phyloP scores from a whole-genome alignment of 1,140 invertebrate genomes.

The Proales similis region DNA sequence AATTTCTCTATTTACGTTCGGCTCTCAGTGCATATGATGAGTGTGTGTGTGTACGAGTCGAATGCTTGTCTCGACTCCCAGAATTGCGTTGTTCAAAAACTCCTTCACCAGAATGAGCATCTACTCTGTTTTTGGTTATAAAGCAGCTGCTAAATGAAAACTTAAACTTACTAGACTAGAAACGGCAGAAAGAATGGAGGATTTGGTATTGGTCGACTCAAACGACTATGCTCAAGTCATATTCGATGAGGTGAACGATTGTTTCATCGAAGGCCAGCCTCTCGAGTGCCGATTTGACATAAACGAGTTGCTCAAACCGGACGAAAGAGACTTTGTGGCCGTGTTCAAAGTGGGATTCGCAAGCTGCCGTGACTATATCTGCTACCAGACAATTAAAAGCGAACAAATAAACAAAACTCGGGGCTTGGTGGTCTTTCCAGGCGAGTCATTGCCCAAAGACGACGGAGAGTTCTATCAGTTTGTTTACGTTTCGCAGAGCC shows the following conservation, averaged over 20 bases:
- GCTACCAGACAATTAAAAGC: slow-evolving; percentile 45
- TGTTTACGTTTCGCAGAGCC: slow-evolving; percentile 47
- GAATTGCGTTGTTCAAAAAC: too few species aligned
- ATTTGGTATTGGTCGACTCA: slow-evolving; percentile 14
- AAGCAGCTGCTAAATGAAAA: too few species aligned
- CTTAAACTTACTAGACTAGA: too few species aligned
- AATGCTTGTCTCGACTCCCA: too few species aligned
- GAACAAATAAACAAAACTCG: slow-evolving; percentile 42
- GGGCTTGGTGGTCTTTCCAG: slow-evolving; percentile 43
- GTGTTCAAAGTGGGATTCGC: slow-evolving; percentile 49
- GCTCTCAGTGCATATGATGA: too few species aligned
- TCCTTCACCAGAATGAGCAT: too few species aligned
- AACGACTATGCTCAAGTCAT: slow-evolving; percentile 46
- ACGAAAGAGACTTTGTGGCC: slow-evolving; percentile 47
- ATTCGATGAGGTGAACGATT: slow-evolving; percentile 47
- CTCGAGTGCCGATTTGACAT: slow-evolving; percentile 47
- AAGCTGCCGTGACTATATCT: slow-evolving; percentile 43
- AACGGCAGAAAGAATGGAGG: slow-evolving; percentile 35
- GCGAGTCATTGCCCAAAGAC: slow-evolving; percentile 46
- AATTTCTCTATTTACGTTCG: too few species aligned
- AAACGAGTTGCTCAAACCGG: slow-evolving; percentile 42
- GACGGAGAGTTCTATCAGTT: slow-evolving; percentile 55
- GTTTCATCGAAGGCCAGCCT: slow-evolving; percentile 46
- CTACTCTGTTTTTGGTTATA: too few species aligned
- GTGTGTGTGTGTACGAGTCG: too few species aligned